Evolutionary conservation across 1,140 invertebrate species (phyloP).

Genomic region (Cephus cinctus): DNA sequence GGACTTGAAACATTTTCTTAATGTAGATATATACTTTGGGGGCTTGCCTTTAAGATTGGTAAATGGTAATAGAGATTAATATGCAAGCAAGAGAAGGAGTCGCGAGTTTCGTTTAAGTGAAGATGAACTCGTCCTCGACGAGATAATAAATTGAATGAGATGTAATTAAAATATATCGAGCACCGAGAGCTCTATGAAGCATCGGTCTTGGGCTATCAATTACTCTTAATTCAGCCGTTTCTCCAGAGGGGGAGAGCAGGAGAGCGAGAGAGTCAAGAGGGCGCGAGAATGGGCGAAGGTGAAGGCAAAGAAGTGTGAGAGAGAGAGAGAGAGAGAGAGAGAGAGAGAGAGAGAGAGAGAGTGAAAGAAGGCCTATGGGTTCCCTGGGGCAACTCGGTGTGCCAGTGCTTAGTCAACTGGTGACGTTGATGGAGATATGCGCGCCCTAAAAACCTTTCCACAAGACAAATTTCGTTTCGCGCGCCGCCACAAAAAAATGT

Average conservation of each 20-base stretch:
- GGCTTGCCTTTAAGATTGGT: too few relatives aligned
- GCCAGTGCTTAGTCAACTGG: not conserved
- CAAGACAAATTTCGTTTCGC: constrained; percentile 5
- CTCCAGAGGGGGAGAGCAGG: not conserved
- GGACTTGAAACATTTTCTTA: too few relatives aligned
- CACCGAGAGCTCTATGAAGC: not conserved
- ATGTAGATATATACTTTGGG: too few relatives aligned
- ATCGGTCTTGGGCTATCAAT: constrained; percentile 23
- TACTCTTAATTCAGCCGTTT: constrained; percentile 21
- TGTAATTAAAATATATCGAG: constrained; percentile 30
- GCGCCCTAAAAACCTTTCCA: constrained; percentile 1
- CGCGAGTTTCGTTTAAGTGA: not conserved
- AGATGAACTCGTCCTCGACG: not conserved
- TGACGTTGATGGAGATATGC: constrained; percentile 4
- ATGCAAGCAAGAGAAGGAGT: too few relatives aligned
- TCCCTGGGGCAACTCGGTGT: too few relatives aligned
- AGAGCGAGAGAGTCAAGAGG: not conserved
- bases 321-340: not conserved
- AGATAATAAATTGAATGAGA: constrained; percentile 9
- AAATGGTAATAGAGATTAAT: too few relatives aligned
- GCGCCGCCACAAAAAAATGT: too few relatives aligned
- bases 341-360: not conserved
- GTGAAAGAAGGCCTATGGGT: constrained; percentile 18
- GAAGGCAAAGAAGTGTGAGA: too few relatives aligned
- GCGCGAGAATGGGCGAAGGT: not conserved